phyloP scores from a whole-genome alignment of 2,113 vertebrate genomes.

The Dasyprocta punctata region DNA sequence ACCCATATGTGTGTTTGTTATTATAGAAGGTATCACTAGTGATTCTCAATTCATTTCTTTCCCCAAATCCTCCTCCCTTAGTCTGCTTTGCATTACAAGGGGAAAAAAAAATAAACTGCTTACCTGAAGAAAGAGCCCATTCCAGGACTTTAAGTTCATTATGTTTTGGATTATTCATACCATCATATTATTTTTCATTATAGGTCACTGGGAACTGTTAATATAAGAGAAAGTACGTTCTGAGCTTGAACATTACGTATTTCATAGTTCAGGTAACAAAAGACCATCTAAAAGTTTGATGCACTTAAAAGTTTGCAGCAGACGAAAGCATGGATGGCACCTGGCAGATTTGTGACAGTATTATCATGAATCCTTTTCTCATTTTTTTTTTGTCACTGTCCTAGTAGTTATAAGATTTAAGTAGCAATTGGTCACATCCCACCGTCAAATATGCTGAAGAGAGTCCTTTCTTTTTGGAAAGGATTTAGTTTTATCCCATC shows the following conservation, averaged over 20 bases:
- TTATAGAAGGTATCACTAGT: background rate
- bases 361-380: background rate
- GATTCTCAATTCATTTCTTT: background rate
- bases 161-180: background rate
- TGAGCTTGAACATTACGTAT: background rate
- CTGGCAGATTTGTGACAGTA: background rate
- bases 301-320: background rate
- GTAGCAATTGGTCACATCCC: background rate
- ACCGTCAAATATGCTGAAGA: background rate
- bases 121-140: background rate
- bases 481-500: background rate
- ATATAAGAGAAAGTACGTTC: background rate
- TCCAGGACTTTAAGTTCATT: background rate
- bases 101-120: background rate
- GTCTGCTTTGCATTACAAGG: background rate
- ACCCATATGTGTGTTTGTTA: background rate
- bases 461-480: background rate
- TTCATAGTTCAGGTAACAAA: background rate
- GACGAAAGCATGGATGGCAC: background rate
- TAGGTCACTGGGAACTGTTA: background rate
- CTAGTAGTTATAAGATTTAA: background rate
- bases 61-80: background rate
- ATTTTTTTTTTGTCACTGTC: constrained; percentile 43
- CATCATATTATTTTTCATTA: background rate
- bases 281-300: background rate